Conservation (phyloP, 1,140 invertebrate genomes). For the Cataglyphis hispanica region DNA sequence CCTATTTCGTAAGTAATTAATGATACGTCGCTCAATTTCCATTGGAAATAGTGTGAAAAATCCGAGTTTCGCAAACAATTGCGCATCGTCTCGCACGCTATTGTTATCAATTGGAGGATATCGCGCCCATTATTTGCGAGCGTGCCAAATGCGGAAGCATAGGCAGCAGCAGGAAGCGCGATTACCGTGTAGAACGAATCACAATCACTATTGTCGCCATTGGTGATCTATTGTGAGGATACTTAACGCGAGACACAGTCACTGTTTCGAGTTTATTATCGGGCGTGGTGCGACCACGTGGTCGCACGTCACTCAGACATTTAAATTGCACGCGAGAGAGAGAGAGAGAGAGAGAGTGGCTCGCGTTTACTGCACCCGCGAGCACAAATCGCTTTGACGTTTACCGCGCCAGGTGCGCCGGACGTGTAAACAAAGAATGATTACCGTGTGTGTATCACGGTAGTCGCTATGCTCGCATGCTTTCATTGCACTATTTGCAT, state of each 20-base stretch:
- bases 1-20: not conserved
- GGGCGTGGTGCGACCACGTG: constrained; percentile 39
- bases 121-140: constrained; percentile 15
- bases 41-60: not conserved
- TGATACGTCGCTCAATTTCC: not conserved
- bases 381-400: constrained; percentile 35
- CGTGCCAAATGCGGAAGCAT: not conserved
- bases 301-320: constrained; percentile 29
- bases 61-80: constrained; percentile 10
- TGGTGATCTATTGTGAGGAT: not conserved
- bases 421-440: constrained; percentile 60
- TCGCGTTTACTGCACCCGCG: constrained; percentile 21
- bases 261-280: constrained; percentile 34
- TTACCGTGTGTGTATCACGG: constrained; percentile 23
- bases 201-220: constrained; percentile 23
- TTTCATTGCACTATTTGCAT: constrained; percentile 51
- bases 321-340: constrained; percentile 49
- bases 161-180: constrained; percentile 31
- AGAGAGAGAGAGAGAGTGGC: not conserved
- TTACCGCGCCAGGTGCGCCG: constrained; percentile 55
- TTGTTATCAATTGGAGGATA: constrained; percentile 19
- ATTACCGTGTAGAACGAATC: constrained; percentile 19
- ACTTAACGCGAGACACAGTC: constrained; percentile 26
- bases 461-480: constrained; percentile 24
- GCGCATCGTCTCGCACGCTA: not conserved